Base-by-base conservation (phyloP, 2,888 invertebrate species). In the Smittia sp. region DNA sequence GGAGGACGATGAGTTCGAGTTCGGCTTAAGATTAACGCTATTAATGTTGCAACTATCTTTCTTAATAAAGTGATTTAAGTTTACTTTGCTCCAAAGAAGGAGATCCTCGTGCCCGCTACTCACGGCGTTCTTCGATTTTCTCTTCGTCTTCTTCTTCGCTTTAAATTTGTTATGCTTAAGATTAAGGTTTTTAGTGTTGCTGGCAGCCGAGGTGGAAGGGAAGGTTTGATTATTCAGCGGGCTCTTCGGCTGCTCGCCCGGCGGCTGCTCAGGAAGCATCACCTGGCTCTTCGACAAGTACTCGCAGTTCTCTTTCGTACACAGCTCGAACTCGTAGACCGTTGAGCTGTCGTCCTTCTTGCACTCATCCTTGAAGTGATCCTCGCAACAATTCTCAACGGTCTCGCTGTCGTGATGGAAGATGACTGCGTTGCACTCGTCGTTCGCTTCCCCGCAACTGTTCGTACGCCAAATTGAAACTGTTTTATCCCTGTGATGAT, bases 361-460 rank as follows among this genome's bases (percentile, higher is more conserved):
- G 18, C 39, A 6, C 15, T 73, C 27, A 7, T 67, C 67, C 18
- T 82, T 81, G 74, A 81, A 77, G 74, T 83, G 82, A 73, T 82
- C 82, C 46, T 76, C 76, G 76, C 79, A 82, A 77, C 83, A 83
- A 75, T 82, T 82, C 77, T 82, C 83, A 75, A 78, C 81, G 15
- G 80, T 77, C 77, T 83, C 83, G 38, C 79, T 82, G 75, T 82
- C 82, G 77, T 83, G 82, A 76, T 82, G 82, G 76, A 81, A 82
- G 67, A 82, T 76, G 20, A 83, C 81, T 27, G 82, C 81, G 1
- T 82, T 83, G 0, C 81, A 77, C 76, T 82, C 81, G 72, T 78
- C 77, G 76, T 82, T 81, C 67, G 77, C 77, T 18, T 25, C 24
- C 7, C 65, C 65, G 62, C 22, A 46, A 24, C 76, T 74, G 75